Conservation (phyloP, 2,888 invertebrate genomes). For the Cyclophora albipunctata region DNA sequence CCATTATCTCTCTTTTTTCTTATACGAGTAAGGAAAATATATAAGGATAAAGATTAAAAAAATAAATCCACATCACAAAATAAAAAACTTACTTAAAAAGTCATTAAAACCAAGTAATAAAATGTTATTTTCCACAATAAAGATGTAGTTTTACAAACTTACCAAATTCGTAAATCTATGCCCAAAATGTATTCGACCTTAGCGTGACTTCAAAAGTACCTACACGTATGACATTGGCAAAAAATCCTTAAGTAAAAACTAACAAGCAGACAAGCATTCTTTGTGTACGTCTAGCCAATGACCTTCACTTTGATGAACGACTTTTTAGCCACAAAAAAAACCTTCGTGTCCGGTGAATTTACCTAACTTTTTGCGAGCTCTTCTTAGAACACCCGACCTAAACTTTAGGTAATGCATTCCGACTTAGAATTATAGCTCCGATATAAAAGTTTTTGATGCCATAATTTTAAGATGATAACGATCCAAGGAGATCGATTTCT, state of each 20-base stretch:
- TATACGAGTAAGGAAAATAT: too few relatives aligned
- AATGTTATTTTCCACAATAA: background rate
- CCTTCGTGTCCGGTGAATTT: constrained; percentile 65
- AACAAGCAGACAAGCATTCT: constrained; percentile 62
- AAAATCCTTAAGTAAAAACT: constrained; percentile 61
- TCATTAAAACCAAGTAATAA: background rate
- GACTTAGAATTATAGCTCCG: constrained; percentile 34
- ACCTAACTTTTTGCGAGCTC: constrained; percentile 64
- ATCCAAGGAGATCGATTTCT: constrained; percentile 34
- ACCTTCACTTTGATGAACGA: constrained; percentile 68
- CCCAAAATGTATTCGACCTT: constrained; percentile 59
- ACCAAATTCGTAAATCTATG: constrained; percentile 50
- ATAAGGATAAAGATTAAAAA: too few relatives aligned
- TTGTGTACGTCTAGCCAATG: constrained; percentile 66
- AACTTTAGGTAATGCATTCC: constrained; percentile 58
- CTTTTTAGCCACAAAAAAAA: constrained; percentile 61
- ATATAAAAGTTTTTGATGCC: constrained; percentile 54
- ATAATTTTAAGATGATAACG: constrained; percentile 62
- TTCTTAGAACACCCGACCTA: constrained; percentile 59
- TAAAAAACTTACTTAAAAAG: too few relatives aligned
- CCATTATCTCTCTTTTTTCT: too few relatives aligned
- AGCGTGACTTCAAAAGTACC: constrained; percentile 54
- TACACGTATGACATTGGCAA: constrained; percentile 67
- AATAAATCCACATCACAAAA: too few relatives aligned
- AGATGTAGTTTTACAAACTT: constrained; percentile 21